Conservation (phyloP, 2,888 invertebrate genomes). For the Eupeodes latifasciatus region DNA sequence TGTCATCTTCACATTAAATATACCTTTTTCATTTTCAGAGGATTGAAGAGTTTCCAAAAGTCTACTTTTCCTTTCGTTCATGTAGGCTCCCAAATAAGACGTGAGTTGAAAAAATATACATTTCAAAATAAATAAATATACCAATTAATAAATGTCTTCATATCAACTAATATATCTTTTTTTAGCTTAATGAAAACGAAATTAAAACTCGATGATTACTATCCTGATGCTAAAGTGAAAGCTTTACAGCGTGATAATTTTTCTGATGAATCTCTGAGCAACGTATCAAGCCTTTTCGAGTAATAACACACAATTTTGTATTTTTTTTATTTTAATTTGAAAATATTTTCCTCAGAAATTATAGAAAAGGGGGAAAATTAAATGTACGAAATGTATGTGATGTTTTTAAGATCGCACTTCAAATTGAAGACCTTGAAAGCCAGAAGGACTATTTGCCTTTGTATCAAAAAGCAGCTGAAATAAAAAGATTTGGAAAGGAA, state of each 20-base stretch:
- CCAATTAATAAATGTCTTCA: too few species aligned
- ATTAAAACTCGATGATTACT: background rate
- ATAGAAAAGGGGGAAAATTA: slow-evolving; percentile 71
- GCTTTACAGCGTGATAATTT: slow-evolving; percentile 63
- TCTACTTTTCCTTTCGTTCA: slow-evolving; percentile 41
- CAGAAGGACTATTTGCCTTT: slow-evolving; percentile 78
- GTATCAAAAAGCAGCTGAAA: slow-evolving; percentile 73
- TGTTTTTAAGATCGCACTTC: slow-evolving; percentile 79
- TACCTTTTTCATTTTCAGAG: slow-evolving; percentile 45
- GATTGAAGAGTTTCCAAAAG: slow-evolving; percentile 57
- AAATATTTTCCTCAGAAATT: slow-evolving; percentile 66
- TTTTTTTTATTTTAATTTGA: background rate
- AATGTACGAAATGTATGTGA: slow-evolving; percentile 77
- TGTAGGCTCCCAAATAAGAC: slow-evolving; percentile 33
- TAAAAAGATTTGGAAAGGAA: slow-evolving; percentile 52
- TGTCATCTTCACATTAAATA: too few species aligned
- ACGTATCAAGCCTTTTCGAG: slow-evolving; percentile 10
- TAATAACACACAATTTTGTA: background rate
- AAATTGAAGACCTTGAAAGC: slow-evolving; percentile 81
- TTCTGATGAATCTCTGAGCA: slow-evolving; percentile 39
- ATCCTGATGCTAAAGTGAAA: slow-evolving; percentile 67
- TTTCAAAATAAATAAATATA: background rate
- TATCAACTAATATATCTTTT: background rate
- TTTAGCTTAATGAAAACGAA: slow-evolving; percentile 21
- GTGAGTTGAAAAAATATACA: slow-evolving; percentile 34